A percentile compares a stretch with the other conserved stretches of the same genome.
Evolutionary conservation across 2,888 invertebrate genomes (phyloP).

Genomic region (Clivina fossor): DNA sequence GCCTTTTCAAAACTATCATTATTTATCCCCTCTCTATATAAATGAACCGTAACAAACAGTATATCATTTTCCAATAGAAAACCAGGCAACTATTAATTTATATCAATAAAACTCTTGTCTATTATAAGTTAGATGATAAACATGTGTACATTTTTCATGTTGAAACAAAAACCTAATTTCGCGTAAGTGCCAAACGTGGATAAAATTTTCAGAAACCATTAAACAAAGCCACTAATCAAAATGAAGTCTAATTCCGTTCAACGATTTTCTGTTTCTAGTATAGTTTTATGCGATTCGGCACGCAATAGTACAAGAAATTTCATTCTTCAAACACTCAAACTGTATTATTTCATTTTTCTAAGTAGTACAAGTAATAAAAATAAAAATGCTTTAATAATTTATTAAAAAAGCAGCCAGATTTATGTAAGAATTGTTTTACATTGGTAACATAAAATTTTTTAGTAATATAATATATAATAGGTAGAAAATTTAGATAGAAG

Average conservation of each 20-base stretch:
- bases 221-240: conserved; percentile 32
- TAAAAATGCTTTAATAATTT: no score
- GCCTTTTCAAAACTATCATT: no score
- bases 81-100: neutral
- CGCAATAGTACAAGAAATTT: conserved; percentile 6
- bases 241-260: conserved; percentile 22
- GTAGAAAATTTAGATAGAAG: no score
- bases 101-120: neutral
- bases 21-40: no score
- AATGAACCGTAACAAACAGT: no score
- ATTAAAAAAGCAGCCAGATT: no score
- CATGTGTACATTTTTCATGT: conserved; percentile 1
- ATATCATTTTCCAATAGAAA: neutral
- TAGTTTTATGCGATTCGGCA: conserved; percentile 29
- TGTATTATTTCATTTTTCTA: no score
- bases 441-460: no score
- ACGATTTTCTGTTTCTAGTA: no score
- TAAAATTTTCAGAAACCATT: conserved; percentile 29
- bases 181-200: conserved; percentile 16
- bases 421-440: no score
- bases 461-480: no score
- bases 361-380: no score
- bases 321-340: conserved; percentile 1
- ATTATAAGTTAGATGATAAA: neutral
- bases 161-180: conserved; percentile 5